Percentiles rank a stretch among this genome's conserved stretches.
These are phyloP conservation scores for Maccullochella peelii DNA, from an alignment of 2,113 vertebrate species.

Conservation along the genomic window DNA sequence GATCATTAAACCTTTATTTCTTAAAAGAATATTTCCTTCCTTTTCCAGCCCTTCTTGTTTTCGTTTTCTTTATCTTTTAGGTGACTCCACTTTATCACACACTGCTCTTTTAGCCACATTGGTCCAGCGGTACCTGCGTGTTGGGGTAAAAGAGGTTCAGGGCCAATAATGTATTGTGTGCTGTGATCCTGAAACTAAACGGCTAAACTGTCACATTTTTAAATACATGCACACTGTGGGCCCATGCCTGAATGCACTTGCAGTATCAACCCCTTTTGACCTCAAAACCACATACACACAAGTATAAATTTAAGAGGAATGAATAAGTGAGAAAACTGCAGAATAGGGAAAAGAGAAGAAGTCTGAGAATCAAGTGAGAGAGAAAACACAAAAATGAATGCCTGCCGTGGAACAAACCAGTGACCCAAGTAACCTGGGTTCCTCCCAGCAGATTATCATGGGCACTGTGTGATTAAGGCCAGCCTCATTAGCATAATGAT, in stretches of 20 bases:
- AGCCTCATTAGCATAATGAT: constrained; percentile 95
- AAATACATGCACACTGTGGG: constrained; percentile 32
- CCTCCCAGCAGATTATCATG: constrained; percentile 89
- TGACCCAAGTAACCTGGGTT: constrained; percentile 87
- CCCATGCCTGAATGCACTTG: constrained; percentile 44
- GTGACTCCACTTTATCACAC: background rate
- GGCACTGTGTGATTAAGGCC: constrained; percentile 90
- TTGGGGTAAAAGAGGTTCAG: constrained; percentile 15
- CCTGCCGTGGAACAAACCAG: constrained; percentile 76
- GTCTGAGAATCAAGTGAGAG: constrained; percentile 38
- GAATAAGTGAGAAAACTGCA: constrained; percentile 48
- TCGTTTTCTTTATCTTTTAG: background rate
- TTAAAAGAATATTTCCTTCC: background rate
- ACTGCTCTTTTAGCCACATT: background rate
- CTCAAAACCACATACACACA: constrained; percentile 33
- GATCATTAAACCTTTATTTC: background rate
- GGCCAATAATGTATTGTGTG: constrained; percentile 14
- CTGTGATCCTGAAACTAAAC: constrained; percentile 60
- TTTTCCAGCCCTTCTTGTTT: background rate
- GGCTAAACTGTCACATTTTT: constrained; percentile 59
- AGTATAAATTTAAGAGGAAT: constrained; percentile 56
- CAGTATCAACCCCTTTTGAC: constrained; percentile 33
- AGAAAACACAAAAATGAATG: constrained; percentile 66
- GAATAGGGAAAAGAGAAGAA: constrained; percentile 43
- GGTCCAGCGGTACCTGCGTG: background rate